Evolutionary conservation across 2,888 invertebrate species (phyloP), one percentile per base, ranked within the genome.

Genomic region (Byasa hedistus): DNA sequence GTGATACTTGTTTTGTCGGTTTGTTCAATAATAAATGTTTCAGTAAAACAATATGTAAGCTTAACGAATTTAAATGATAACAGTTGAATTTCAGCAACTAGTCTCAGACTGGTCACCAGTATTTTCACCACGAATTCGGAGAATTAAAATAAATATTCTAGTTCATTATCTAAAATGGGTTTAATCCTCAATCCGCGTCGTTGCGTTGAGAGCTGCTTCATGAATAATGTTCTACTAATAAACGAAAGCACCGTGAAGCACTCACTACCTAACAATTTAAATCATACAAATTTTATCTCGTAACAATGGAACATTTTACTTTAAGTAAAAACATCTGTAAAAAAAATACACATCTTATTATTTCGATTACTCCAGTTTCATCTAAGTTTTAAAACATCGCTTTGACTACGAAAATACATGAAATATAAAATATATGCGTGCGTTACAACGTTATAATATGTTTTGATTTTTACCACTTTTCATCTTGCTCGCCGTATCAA

Each of bases 221-320:
- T 90, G 89, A 90, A 91, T 89, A 89, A 90, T 89, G 86, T 84
- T 89, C 83, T 75, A 78, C 78, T 86, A 83, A 85, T 88, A 89
- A 87, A 76, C 83, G 84, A 83, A 79, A 80, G 81, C 81, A 77
- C 73, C 76, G 78, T 80, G 79, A 85, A 82, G 86, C 86, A 86
- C 83, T 21, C 22, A n/a, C 81, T 79, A 85, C 86, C 85, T 86
- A 83, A 85, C 86, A 87, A 85, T 87, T 86, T 84, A 86, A 81
- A 86, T 82, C 82, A 77, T 78, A 76, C 76, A 83, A 83, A 81
- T 83, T 83, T 79, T 80, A 79, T 78, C 75, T 72, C 75, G 68
- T 71, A 72, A 69, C 67, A 65, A 22, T 55, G 65, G 69, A 69
- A 70, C 70, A 69, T 70, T 69, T 70, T 63, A 70, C 48, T 21